Conservation (phyloP, 2,113 vertebrate genomes). For the Leuciscus idus region DNA sequence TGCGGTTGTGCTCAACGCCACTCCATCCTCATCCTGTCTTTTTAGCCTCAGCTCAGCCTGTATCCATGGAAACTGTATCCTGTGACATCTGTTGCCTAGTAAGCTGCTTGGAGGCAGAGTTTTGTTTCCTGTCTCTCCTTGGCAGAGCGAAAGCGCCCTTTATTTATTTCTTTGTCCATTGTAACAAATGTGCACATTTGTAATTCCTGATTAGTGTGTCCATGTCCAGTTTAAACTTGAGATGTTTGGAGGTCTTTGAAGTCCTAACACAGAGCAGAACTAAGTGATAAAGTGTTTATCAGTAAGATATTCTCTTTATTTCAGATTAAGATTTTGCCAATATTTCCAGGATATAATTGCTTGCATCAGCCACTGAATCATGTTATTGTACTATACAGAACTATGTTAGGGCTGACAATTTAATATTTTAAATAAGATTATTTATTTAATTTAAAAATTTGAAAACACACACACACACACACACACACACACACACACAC, state of each 20-base stretch:
- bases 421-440: neutral
- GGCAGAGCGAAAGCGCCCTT: neutral
- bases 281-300: neutral
- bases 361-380: neutral
- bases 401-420: neutral
- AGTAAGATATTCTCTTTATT: neutral
- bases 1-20: constrained; percentile 19
- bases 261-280: neutral
- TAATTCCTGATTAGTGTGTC: neutral
- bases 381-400: neutral
- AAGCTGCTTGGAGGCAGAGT: constrained; percentile 63
- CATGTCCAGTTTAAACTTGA: neutral
- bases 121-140: constrained; percentile 11
- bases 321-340: neutral
- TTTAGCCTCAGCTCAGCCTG: constrained; percentile 38
- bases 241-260: neutral
- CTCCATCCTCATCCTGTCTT: constrained; percentile 42
- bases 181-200: constrained; percentile 26
- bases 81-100: constrained; percentile 72
- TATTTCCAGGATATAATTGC: neutral
- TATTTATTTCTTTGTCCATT: constrained; percentile 10
- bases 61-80: constrained; percentile 78
- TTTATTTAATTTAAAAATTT: neutral
- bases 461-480: too few relatives aligned
- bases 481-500: too few relatives aligned